Evolutionary conservation across 2,797 vertebrate genomes (phyloP), one percentile per base, ranked within the genome.

Genomic region (Smutsia temminckii): DNA sequence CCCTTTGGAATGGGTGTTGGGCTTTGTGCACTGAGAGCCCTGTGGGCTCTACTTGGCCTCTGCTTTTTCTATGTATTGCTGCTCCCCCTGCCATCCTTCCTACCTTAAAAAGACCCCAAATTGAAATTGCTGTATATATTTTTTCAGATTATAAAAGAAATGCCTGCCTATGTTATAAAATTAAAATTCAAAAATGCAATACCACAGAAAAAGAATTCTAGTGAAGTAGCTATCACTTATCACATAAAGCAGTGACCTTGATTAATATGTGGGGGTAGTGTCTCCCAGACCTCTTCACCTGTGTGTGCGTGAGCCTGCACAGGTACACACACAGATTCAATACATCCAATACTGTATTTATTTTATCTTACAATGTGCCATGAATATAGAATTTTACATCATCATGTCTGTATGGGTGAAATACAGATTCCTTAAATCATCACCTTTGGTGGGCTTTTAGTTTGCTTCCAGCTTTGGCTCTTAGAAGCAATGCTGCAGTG

Each of bases 151-250:
- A 32, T 25, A 49, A 61, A 95, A 71, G 23, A 20, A 86, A 90
- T 71, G 32, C 3, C 37, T 78, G 8, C 34, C 21, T 16, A 6
- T 55, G 81, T 89, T 53, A 29, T 40, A 46, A 91, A 91, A 46
- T 72, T 74, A 72, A 93, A 85, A 88, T 53, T 85, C 0, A 94
- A 93, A 77, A 78, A 69, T 34, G 29, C 29, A 88, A 40, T 20
- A 49, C 6, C 51, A 85, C 18, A 34, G 46, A 69, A 87, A 61
- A 40, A 32, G 14, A 74, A 59, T 40, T 83, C 57, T 49, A 14
- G 17, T 72, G n/a, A 72, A 81, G 12, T 66, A 64, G 37, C 2
- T 74, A 23, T 63, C 53, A 37, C n/a, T 74, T 94, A 78, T 69
- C 46, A 61, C n/a, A 23, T 20, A 68, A 1, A 80, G 51, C 27